These are phyloP conservation scores for Dusona sp. DNA, from an alignment of 2,888 invertebrate genomes.

Conservation along the genomic window DNA sequence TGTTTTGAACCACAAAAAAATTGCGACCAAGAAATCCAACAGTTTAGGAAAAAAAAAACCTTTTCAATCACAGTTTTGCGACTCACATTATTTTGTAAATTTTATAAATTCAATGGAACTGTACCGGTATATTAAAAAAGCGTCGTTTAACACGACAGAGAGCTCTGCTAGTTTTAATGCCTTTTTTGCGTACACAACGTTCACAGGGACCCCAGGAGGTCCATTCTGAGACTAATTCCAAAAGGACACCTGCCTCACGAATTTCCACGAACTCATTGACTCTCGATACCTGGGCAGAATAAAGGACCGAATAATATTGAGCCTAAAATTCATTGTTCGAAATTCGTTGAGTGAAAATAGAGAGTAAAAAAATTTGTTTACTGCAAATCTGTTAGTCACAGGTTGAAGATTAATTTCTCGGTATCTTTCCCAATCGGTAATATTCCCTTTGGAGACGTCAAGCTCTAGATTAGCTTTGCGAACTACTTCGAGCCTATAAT, in stretches of 20 bases:
- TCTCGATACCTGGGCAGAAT: conserved; percentile 80
- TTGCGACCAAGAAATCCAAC: no score
- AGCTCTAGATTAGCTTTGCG: conserved; percentile 70
- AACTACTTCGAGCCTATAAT: conserved; percentile 85
- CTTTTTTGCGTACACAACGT: conserved; percentile 82
- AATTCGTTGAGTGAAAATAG: not conserved
- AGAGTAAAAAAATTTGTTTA: conserved; percentile 52
- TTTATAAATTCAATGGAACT: not conserved
- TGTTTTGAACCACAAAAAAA: no score
- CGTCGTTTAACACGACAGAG: conserved; percentile 85
- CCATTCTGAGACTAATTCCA: conserved; percentile 86
- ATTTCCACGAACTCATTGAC: conserved; percentile 83
- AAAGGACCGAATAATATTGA: not conserved
- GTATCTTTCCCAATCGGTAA: conserved; percentile 86
- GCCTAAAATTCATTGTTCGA: conserved; percentile 4
- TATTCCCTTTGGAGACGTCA: conserved; percentile 83
- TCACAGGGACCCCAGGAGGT: conserved; percentile 86
- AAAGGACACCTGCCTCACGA: conserved; percentile 83
- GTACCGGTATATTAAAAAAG: conserved; percentile 59
- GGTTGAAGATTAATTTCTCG: conserved; percentile 84
- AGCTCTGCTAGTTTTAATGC: conserved; percentile 84
- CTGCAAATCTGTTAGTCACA: conserved; percentile 85
- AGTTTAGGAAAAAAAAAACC: no score
- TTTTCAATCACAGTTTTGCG: no score
- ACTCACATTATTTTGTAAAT: not conserved